These are phyloP conservation scores for Hucho hucho DNA, from an alignment of 2,113 vertebrate species.

Conservation along the genomic window DNA sequence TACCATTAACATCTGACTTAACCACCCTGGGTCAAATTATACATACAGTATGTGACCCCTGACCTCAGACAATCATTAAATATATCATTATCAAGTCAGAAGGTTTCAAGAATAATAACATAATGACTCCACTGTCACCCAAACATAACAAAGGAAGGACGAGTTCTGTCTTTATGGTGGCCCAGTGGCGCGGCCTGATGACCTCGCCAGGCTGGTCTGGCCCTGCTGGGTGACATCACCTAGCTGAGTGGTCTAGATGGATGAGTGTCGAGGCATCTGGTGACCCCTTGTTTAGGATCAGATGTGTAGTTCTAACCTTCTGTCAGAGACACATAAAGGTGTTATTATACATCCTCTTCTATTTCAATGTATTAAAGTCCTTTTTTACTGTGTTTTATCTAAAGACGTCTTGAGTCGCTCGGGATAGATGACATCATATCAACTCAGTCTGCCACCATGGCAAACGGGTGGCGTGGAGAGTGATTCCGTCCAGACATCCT, in stretches of 20 bases:
- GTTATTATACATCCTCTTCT: background rate
- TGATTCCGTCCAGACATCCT: constrained; percentile 7
- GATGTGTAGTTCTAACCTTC: background rate
- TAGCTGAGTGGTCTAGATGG: too few relatives aligned
- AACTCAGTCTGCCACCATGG: constrained; percentile 25
- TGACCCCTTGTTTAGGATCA: constrained; percentile 5
- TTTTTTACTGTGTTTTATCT: background rate
- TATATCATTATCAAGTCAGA: constrained; percentile 25
- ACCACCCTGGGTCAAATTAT: constrained; percentile 41
- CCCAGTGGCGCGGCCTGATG: constrained; percentile 54
- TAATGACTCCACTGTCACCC: constrained; percentile 43
- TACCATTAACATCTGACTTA: constrained; percentile 46
- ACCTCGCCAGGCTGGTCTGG: constrained; percentile 30
- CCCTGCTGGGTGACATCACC: constrained; percentile 33
- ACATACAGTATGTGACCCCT: constrained; percentile 56
- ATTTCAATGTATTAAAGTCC: background rate
- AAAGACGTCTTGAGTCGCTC: constrained; percentile 19
- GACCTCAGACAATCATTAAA: constrained; percentile 65
- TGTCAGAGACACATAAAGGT: background rate
- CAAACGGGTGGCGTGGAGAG: background rate
- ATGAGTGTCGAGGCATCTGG: background rate
- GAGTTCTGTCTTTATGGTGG: constrained; percentile 47
- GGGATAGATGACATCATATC: constrained; percentile 43
- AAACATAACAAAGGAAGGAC: constrained; percentile 42
- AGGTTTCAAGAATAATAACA: constrained; percentile 60